These are phyloP conservation scores for Caerostris darwini DNA, from an alignment of 1,140 invertebrate genomes.

Conservation along the genomic window DNA sequence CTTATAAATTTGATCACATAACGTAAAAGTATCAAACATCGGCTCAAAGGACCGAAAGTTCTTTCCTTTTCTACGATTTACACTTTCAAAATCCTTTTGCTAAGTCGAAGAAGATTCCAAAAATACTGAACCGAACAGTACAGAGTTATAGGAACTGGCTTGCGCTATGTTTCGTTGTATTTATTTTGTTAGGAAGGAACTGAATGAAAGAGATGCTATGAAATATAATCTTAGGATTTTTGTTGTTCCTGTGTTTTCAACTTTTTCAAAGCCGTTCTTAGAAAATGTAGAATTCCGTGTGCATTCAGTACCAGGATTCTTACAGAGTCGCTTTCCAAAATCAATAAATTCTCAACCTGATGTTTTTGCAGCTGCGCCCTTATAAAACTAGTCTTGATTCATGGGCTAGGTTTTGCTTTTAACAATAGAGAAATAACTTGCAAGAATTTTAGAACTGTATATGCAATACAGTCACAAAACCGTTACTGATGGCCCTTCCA, in stretches of 20 bases:
- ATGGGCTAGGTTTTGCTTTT: neutral
- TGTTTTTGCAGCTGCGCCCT: conserved; percentile 24
- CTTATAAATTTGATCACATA: neutral
- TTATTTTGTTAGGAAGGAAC: conserved; percentile 19
- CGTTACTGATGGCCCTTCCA: neutral
- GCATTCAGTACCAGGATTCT: neutral
- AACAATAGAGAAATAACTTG: conserved; percentile 27
- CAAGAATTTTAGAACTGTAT: neutral
- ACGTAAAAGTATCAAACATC: neutral
- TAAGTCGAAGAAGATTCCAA: neutral
- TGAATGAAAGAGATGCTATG: neutral
- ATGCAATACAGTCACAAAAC: neutral
- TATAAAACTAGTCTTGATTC: neutral
- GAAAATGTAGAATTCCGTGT: neutral
- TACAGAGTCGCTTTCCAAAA: neutral
- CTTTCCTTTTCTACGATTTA: neutral
- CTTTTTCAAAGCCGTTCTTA: neutral
- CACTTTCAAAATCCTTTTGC: conserved; percentile 7
- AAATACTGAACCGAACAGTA: neutral
- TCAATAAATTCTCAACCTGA: conserved; percentile 14
- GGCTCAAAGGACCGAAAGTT: neutral
- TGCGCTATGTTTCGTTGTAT: conserved; percentile 1
- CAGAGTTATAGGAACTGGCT: conserved; percentile 4
- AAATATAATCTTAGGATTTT: conserved; percentile 14
- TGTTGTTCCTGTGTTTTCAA: neutral